A percentile compares a stretch with the other conserved stretches of the same genome.
These are phyloP conservation scores for Chironomus tepperi DNA, from an alignment of 1,140 invertebrate species.

Conservation along the genomic window DNA sequence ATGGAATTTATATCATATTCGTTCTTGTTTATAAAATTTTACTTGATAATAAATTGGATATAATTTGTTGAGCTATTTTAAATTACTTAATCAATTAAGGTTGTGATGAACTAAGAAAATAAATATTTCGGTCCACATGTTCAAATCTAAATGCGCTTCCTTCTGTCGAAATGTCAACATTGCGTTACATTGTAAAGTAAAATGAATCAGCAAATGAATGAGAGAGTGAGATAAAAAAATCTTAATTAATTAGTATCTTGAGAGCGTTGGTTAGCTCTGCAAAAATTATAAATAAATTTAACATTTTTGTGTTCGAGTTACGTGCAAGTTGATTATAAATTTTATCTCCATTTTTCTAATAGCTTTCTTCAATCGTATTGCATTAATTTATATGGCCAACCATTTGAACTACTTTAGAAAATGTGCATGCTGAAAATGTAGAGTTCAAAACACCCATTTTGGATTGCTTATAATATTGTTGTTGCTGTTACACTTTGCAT, in stretches of 20 bases:
- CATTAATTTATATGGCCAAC: too few species aligned
- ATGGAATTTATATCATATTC: slow-evolving; percentile 3
- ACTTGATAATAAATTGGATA: too few species aligned
- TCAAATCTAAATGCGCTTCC: too few species aligned
- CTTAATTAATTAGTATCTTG: slow-evolving; percentile 20
- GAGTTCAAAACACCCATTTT: neutral
- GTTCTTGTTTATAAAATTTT: neutral
- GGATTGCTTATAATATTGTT: neutral
- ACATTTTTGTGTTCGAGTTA: neutral
- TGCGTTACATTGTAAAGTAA: too few species aligned
- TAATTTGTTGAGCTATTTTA: too few species aligned
- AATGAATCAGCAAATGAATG: neutral
- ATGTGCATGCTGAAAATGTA: neutral
- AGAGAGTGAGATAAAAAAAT: neutral
- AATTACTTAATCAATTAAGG: too few species aligned
- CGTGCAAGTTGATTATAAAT: neutral
- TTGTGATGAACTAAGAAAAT: too few species aligned
- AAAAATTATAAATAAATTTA: slow-evolving; percentile 16
- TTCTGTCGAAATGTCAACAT: too few species aligned
- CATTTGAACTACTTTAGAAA: too few species aligned
- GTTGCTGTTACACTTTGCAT: too few species aligned
- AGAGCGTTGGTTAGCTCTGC: neutral
- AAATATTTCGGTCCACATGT: too few species aligned
- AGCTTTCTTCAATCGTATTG: neutral
- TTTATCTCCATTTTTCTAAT: neutral